A percentile compares a stretch with the other conserved stretches of the same genome.
Conservation (phyloP, 1,140 invertebrate genomes). For the Himalopsyche phryganea region DNA sequence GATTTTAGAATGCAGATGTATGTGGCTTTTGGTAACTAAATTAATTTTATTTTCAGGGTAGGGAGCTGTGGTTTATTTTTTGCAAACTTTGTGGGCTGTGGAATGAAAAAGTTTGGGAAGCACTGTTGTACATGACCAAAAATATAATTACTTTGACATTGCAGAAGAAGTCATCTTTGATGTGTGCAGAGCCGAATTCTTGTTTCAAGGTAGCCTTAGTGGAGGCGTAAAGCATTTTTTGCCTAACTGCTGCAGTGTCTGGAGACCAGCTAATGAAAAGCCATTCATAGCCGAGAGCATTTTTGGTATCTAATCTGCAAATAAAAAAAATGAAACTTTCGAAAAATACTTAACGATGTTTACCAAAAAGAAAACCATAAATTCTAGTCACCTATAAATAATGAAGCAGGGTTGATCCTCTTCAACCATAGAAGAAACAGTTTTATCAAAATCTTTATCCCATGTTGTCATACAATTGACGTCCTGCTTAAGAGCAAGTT, state of each 20-base stretch:
- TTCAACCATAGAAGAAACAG: constrained; percentile 72
- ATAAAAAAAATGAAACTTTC: constrained; percentile 8
- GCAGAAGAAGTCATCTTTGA: constrained; percentile 90
- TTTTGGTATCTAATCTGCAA: constrained; percentile 73
- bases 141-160: constrained; percentile 64
- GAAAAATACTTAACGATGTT: not conserved
- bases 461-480: constrained; percentile 70
- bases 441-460: constrained; percentile 85
- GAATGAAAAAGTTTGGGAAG: too few species aligned
- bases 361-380: constrained; percentile 3
- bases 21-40: too few species aligned
- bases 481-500: constrained; percentile 66
- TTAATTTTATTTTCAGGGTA: too few species aligned
- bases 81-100: too few species aligned
- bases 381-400: constrained; percentile 70
- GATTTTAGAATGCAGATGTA: too few species aligned
- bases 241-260: constrained; percentile 80
- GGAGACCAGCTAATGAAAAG: constrained; percentile 93
- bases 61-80: too few species aligned
- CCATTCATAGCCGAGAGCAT: constrained; percentile 86
- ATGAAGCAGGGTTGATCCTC: constrained; percentile 92
- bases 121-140: too few species aligned
- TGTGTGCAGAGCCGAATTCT: constrained; percentile 92
- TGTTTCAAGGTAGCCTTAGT: constrained; percentile 97
- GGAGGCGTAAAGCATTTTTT: constrained; percentile 99